Percentiles rank a stretch among this genome's conserved stretches.
These are phyloP conservation scores for Abrostola triplasia DNA, from an alignment of 2,888 invertebrate species.

Conservation along the genomic window DNA sequence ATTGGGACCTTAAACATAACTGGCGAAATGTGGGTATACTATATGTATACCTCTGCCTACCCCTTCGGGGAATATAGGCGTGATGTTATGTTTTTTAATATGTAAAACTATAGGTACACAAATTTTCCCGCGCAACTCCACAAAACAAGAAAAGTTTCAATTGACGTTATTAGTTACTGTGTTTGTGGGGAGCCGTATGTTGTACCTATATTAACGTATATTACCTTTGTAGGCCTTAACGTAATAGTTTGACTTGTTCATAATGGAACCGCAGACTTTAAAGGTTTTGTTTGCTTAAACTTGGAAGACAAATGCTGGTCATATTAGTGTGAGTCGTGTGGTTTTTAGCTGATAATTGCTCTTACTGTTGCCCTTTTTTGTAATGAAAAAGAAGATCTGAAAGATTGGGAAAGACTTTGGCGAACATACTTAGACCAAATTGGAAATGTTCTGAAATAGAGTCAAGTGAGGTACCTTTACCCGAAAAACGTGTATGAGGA, in stretches of 20 bases:
- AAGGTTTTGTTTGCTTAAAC: not conserved
- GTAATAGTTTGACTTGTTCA: slow-evolving; percentile 1
- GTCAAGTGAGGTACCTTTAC: too few relatives aligned
- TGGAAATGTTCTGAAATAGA: too few relatives aligned
- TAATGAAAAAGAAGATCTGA: too few relatives aligned
- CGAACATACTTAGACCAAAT: too few relatives aligned
- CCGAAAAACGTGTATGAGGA: too few relatives aligned
- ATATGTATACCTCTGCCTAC: too few relatives aligned
- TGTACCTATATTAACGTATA: not conserved
- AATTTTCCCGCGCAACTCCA: not conserved
- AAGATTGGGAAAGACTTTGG: too few relatives aligned
- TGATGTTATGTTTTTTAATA: not conserved
- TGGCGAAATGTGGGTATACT: too few relatives aligned
- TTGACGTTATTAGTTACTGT: slow-evolving; percentile 3
- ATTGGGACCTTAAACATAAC: too few relatives aligned
- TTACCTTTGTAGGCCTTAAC: not conserved
- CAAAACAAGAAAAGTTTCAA: slow-evolving; percentile 33
- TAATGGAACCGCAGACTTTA: not conserved
- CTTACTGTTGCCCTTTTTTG: too few relatives aligned
- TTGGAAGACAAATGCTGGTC: not conserved
- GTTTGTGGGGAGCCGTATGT: not conserved
- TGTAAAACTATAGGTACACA: not conserved
- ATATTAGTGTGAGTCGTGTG: not conserved
- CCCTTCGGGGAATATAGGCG: too few relatives aligned
- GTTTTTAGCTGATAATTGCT: too few relatives aligned